Evolutionary conservation across 1,140 invertebrate species (phyloP), one percentile per base, ranked within the genome.

Genomic region (Dendroctonus ponderosae): DNA sequence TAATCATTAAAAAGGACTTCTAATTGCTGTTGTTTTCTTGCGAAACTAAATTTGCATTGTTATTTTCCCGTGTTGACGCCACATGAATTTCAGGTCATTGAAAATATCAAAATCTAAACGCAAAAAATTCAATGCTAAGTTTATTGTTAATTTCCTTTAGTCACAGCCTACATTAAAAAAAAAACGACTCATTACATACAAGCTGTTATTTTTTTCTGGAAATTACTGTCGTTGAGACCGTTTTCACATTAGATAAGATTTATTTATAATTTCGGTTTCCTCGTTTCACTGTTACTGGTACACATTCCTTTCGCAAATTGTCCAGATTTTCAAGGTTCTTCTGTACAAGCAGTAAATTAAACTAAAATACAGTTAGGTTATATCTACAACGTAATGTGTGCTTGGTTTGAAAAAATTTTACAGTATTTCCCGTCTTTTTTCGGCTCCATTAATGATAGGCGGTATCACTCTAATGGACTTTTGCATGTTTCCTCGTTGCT

Each of bases 41-140:
- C 53, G 53, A 56, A 56, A 56, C 53, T 52, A 15, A 52, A 52
- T 52, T 14, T 15, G 9, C 5, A 11, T 56, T 56, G 7, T 58
- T 58, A 58, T 58, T 56, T 44, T 40, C 46, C 44, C 12, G 38
- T 46, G 43, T 46, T 12, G 42, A 15, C 56, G 40, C 60, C 60
- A 65, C 43, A 42, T 49, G 50, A 57, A 65, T 57, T 41, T 57
- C 38, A 58, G 62, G 62, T 65, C 62, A 65, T 48, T 63, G 42
- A 38, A 58, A 58, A 56, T 37, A 26, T 56, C 49, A 65, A 65
- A 63, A 57, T 56, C 9, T 14, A 37, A 49, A 65, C 37, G n/a
- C n/a, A 52, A 65, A 50, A 44, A 40, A 56, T 56, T 58, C 53
- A 57, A 65, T 41, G 44, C 40, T 65, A 57, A 53, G 51, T 9